Conservation (phyloP, 1,140 invertebrate genomes). For the Aphaenogaster ashmeadi region DNA sequence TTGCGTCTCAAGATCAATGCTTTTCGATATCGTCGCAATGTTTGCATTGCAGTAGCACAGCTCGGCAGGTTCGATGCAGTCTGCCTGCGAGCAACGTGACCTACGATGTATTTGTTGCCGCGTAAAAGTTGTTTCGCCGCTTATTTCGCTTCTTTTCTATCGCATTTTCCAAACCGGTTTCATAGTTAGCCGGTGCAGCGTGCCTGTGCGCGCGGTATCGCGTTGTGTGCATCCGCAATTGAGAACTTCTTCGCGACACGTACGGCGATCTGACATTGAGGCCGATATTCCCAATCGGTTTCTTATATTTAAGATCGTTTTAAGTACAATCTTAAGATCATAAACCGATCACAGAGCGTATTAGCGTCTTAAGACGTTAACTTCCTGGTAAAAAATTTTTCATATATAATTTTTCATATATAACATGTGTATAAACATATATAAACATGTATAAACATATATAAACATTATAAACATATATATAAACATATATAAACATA, state of each 20-base stretch:
- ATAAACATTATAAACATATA: too few species aligned
- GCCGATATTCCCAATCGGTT: too few species aligned
- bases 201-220: not conserved
- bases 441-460: too few species aligned
- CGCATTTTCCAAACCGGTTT: conserved; percentile 53
- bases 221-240: not conserved
- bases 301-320: too few species aligned
- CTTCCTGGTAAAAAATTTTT: not conserved
- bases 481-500: too few species aligned
- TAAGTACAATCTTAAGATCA: too few species aligned
- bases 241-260: not conserved
- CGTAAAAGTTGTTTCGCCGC: conserved; percentile 51
- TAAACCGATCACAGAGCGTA: too few species aligned
- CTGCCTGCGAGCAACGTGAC: not conserved
- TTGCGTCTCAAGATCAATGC: not conserved
- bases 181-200: not conserved
- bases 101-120: not conserved
- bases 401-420: too few species aligned
- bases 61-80: not conserved
- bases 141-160: conserved; percentile 36
- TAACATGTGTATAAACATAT: too few species aligned
- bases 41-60: not conserved
- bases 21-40: not conserved
- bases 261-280: conserved; percentile 9
- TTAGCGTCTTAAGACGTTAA: too few species aligned